Evolutionary conservation across 2,797 vertebrate species (phyloP), one percentile per base, ranked within the genome.

Genomic region (Sternotherus odoratus): DNA sequence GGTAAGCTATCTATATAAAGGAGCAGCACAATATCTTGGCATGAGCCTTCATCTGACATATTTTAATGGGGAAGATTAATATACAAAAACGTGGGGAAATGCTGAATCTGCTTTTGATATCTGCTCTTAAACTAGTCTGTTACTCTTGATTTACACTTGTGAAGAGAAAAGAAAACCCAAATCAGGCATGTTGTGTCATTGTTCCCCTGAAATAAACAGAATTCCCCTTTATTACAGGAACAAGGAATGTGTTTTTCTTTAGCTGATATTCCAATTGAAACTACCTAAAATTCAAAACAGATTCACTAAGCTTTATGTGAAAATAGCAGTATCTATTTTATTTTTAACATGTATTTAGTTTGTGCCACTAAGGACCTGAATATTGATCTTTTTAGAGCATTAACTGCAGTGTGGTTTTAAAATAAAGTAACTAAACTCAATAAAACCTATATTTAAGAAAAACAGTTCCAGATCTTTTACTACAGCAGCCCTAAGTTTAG

Each of bases 341-440:
- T 26, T 60, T 51, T 91, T 94, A 86, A 90, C 86, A 90, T 93
- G 54, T 92, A 83, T 95, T 94, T 94, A 57, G 49, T 93, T 97
- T 93, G 49, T 57, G 90, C 87, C 83, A 69, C 50, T 89, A 91
- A 0, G 1, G 85, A 87, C 83, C 91, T 95, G 94, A 95, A 95
- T 96, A 96, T 96, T 93, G 94, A 97, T 95, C 94, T 94, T 89
- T 90, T 96, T 95, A 85, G 57, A 93, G 89, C 91, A 92, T 95
- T 91, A 93, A 79, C 60, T 88, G 79, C 49, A 81, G 49, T 54
- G 60, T 57, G 77, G 66, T 80, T 94, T 97, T 79, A 97, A 97
- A 97, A 95, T 80, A 95, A 91, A 86, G 93, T 83, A 0, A 93
- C 92, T 95, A 93, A 87, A 92, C 90, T 87, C 91, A 93, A 91